phyloP scores from a whole-genome alignment of 2,113 vertebrate genomes.

The Polypterus bichir region DNA sequence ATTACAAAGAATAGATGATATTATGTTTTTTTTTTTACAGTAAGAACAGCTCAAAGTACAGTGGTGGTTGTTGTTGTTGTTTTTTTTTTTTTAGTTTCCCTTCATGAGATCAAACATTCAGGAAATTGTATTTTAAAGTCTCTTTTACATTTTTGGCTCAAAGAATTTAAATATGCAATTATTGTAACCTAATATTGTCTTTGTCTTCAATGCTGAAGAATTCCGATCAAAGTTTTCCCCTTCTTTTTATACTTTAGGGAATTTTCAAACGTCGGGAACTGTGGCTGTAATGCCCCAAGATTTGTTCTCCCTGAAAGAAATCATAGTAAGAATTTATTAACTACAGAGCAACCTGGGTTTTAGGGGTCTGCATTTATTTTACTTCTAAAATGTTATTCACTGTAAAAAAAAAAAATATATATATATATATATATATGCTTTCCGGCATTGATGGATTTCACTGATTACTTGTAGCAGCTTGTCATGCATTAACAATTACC shows the following conservation, averaged over 20 bases:
- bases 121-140: slow-evolving; percentile 56
- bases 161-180: slow-evolving; percentile 74
- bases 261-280: slow-evolving; percentile 99
- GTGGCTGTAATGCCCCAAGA: slow-evolving; percentile 99
- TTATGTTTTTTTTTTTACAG: slow-evolving; percentile 29
- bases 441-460: slow-evolving; percentile 66
- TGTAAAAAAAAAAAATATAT: slow-evolving; percentile 34
- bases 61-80: neutral
- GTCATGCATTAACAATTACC: slow-evolving; percentile 86
- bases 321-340: slow-evolving; percentile 99
- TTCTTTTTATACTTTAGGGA: slow-evolving; percentile 99
- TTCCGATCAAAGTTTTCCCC: slow-evolving; percentile 99
- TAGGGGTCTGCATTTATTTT: slow-evolving; percentile 81
- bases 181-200: slow-evolving; percentile 97
- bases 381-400: slow-evolving; percentile 44
- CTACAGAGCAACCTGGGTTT: slow-evolving; percentile 99
- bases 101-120: slow-evolving; percentile 59
- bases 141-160: slow-evolving; percentile 60
- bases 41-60: slow-evolving; percentile 34
- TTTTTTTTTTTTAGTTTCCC: slow-evolving; percentile 19
- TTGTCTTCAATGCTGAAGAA: slow-evolving; percentile 99
- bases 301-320: slow-evolving; percentile 99
- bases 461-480: slow-evolving; percentile 60
- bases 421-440: slow-evolving; percentile 34
- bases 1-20: slow-evolving; percentile 31